Base-by-base conservation (phyloP, 2,797 vertebrate species). In the Florisuga fusca region DNA sequence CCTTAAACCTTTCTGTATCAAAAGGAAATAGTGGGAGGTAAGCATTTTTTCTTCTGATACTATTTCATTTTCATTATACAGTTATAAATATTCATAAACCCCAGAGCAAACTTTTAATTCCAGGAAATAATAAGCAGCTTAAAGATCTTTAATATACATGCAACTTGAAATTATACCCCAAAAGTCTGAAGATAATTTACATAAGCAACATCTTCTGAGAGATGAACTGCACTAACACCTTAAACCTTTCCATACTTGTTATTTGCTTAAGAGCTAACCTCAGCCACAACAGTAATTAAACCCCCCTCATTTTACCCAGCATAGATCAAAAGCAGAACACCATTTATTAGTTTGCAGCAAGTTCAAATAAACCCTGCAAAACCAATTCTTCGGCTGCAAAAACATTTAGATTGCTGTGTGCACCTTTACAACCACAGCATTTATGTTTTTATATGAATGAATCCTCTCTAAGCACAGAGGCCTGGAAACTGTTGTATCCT, bases 331-430 rank as follows among this genome's bases (percentile, higher is more conserved):
- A 72, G 34, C 51, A 46, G 68, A 50, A 12, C 3, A 5, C 41
- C 0, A 0, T 15, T 29, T 27, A 9, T 27, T 10, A 34, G 36
- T 1, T 10, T 23, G 62, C 34, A 72, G 38, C 13, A 18, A 58
- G 77, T 26, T 38, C 26, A 34, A 16, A 9, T 2, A 19, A 90
- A 34, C 36, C 25, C 58, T 31, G 59, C 43, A 83, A 74, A 34
- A 3, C 7, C 45, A 13, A 12, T 13, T 46, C 68, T 31, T 38
- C 2, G 9, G 50, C 54, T 22, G 68, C 20, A 36, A 41, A 45
- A 36, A 54, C 17, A 69, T 7, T 80, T 46, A 26, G 68, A 19
- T 13, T 12, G 62, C 73, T 75, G 26, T 7, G 1, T 9, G 69
- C 3, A 68, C 78, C 82, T 72, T 43, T 5, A 43, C 29, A 79